phyloP scores from a whole-genome alignment of 2,888 invertebrate genomes.

The Osmoderma eremita region DNA sequence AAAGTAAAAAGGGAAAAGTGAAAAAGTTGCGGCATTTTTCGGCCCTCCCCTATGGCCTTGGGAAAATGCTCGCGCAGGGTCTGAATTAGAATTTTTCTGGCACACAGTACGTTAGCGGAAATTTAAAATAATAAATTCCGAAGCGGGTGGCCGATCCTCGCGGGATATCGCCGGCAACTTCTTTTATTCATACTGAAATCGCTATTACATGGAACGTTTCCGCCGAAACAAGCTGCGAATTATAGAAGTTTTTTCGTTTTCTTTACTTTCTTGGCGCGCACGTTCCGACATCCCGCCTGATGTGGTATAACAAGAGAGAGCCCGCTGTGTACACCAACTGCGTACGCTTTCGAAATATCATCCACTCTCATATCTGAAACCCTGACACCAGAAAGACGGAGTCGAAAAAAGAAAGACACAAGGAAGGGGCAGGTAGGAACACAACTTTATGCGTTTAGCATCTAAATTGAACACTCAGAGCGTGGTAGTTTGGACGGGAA shows the following conservation, averaged over 20 bases:
- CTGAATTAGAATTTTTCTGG: conserved; percentile 36
- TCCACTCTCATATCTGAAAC: not conserved
- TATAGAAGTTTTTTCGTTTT: conserved; percentile 33
- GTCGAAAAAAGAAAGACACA: not conserved
- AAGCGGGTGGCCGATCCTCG: conserved; percentile 27
- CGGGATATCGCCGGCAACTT: conserved; percentile 31
- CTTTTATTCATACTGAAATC: conserved; percentile 43
- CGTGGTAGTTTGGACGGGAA: too few species aligned
- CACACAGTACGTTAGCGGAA: conserved; percentile 36
- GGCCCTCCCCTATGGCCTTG: not conserved
- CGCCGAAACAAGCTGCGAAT: conserved; percentile 34
- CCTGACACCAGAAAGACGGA: not conserved
- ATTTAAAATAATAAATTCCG: conserved; percentile 43
- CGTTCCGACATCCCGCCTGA: not conserved
- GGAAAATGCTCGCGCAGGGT: not conserved
- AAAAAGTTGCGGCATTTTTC: conserved; percentile 6
- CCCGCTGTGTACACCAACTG: not conserved
- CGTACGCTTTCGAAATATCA: conserved; percentile 4
- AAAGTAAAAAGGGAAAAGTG: not conserved
- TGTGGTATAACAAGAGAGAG: not conserved
- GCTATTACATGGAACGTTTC: conserved; percentile 32
- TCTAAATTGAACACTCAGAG: conserved; percentile 25
- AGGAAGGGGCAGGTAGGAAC: not conserved
- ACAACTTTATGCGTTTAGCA: conserved; percentile 8
- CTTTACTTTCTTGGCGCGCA: not conserved